phyloP scores from a whole-genome alignment of 2,113 vertebrate species.

The western clawed frog (Xenopus tropicalis) region DNA sequence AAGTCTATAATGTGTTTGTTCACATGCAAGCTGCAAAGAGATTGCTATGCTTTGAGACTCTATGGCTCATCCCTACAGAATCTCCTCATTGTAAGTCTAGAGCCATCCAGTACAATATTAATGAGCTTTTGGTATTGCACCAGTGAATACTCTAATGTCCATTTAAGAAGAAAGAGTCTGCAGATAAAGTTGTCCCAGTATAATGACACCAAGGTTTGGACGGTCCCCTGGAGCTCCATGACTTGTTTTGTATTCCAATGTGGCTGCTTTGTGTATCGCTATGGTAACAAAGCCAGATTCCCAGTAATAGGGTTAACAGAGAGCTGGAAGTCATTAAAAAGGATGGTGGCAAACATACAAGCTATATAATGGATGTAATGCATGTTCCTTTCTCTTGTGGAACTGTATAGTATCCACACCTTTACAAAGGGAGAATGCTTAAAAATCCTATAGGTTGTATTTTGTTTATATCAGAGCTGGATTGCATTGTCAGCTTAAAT shows the following conservation, averaged over 20 bases:
- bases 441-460: no score
- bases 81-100: no score
- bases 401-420: neutral
- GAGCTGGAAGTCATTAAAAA: constrained; percentile 16
- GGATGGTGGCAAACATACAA: no score
- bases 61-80: no score
- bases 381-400: neutral
- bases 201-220: constrained; percentile 20
- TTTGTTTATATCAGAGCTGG: no score
- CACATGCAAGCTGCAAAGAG: no score
- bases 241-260: constrained; percentile 19
- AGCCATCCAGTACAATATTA: neutral
- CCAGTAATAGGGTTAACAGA: constrained; percentile 30
- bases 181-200: neutral
- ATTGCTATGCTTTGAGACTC: no score
- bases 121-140: neutral
- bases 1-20: no score
- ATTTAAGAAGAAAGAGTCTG: constrained; percentile 3
- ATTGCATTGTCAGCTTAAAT: no score
- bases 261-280: constrained; percentile 25
- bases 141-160: neutral
- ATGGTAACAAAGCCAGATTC: constrained; percentile 22
- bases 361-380: neutral
- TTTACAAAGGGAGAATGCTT: no score
- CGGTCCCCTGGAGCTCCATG: constrained; percentile 10